Conservation (phyloP, 2,113 vertebrate genomes). For the Salvator merianae region DNA sequence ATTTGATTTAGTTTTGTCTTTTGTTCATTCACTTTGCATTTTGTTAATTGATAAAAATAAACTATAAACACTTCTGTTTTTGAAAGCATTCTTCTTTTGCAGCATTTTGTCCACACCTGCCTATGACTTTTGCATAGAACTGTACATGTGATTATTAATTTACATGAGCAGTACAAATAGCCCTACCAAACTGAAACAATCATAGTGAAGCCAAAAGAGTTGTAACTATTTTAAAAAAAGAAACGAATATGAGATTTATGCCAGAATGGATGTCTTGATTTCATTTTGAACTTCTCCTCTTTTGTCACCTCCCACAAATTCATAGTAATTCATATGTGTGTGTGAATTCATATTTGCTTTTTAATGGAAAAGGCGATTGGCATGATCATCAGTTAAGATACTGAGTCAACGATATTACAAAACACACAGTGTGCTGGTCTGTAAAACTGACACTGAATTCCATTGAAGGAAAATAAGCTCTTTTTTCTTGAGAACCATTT, state of each 20-base stretch:
- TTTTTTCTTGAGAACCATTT: conserved; percentile 86
- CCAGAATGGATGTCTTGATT: conserved; percentile 4
- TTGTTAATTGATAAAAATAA: too few species aligned
- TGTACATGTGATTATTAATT: conserved; percentile 10
- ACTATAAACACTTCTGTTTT: too few species aligned
- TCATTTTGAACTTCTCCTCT: conserved; percentile 19
- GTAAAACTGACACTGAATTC: conserved; percentile 59
- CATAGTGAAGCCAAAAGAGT: background rate
- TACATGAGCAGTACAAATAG: conserved; percentile 23
- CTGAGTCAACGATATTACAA: conserved; percentile 39
- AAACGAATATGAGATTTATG: conserved; percentile 1
- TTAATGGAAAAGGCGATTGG: conserved; percentile 46
- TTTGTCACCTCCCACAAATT: background rate
- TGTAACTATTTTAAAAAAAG: conserved; percentile 5
- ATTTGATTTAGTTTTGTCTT: too few species aligned
- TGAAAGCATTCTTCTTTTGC: too few species aligned
- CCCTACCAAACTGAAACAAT: conserved; percentile 32
- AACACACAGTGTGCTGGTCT: conserved; percentile 38
- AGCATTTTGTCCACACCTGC: too few species aligned
- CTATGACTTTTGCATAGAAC: too few species aligned
- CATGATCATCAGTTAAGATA: conserved; percentile 10
- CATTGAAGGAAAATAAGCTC: conserved; percentile 51
- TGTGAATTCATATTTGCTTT: too few species aligned
- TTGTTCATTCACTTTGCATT: too few species aligned
- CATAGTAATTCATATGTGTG: background rate